Conservation (phyloP, 2,113 vertebrate species). For the Panthera leo region DNA sequence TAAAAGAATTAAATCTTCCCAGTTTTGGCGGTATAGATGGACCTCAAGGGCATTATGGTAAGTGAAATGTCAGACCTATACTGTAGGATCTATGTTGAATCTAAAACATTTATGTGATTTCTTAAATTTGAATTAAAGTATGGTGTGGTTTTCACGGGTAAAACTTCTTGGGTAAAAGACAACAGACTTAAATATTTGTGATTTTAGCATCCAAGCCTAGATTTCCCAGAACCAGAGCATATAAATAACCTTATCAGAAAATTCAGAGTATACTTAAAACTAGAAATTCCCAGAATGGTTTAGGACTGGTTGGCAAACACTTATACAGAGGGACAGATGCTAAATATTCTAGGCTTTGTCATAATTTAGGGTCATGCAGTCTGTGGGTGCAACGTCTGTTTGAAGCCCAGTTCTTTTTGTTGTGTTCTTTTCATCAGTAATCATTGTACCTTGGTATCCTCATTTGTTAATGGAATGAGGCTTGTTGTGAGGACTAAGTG, state of each 20-base stretch:
- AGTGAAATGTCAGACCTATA: not conserved
- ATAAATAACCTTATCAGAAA: not conserved
- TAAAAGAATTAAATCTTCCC: not conserved
- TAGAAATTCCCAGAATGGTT: not conserved
- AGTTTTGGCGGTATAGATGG: not conserved
- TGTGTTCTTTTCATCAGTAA: not conserved
- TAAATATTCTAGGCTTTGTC: constrained; percentile 15
- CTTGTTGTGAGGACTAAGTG: not conserved
- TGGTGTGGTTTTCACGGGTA: not conserved
- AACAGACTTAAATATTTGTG: not conserved
- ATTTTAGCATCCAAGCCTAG: not conserved
- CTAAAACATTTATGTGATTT: not conserved
- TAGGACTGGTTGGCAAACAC: not conserved
- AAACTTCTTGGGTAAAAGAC: not conserved
- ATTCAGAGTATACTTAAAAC: not conserved
- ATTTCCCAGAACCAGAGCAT: not conserved
- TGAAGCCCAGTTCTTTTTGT: not conserved
- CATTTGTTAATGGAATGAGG: not conserved
- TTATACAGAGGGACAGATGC: not conserved
- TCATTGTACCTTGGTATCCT: not conserved
- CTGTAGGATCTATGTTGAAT: not conserved
- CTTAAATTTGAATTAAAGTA: not conserved
- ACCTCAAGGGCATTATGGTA: not conserved
- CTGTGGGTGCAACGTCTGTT: not conserved
- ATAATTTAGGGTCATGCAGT: not conserved